These are phyloP conservation scores for Ginglymostoma cirratum DNA, from an alignment of 2,113 vertebrate species.

Conservation along the genomic window DNA sequence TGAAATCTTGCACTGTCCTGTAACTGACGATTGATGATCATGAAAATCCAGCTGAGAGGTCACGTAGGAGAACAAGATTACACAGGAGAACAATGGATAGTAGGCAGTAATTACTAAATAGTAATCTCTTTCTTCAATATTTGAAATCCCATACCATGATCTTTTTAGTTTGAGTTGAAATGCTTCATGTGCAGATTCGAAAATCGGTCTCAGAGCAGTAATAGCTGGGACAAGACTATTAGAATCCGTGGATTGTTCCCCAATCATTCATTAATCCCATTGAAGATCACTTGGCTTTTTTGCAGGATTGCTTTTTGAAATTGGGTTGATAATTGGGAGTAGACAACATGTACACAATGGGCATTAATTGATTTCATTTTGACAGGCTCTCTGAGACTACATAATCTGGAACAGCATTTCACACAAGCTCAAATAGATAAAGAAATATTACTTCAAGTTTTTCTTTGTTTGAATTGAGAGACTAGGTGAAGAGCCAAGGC, in stretches of 20 bases:
- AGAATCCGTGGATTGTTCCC: slow-evolving; percentile 11
- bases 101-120: neutral
- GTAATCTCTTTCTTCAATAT: neutral
- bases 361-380: neutral
- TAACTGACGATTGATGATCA: neutral
- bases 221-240: neutral
- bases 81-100: neutral
- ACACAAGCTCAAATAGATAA: neutral
- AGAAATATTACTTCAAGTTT: neutral
- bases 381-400: neutral
- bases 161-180: neutral
- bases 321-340: slow-evolving; percentile 29
- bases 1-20: neutral
- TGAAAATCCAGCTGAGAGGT: neutral
- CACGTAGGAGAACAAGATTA: neutral
- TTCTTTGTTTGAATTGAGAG: neutral
- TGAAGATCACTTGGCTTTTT: neutral
- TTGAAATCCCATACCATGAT: neutral
- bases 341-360: neutral
- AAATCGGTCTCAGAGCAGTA: neutral
- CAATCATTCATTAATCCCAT: neutral
- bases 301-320: neutral
- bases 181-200: neutral
- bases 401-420: neutral
- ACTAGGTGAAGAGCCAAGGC: neutral